phyloP scores from a whole-genome alignment of 2,797 vertebrate genomes.

The Tokudaia tokunoshimensis region DNA sequence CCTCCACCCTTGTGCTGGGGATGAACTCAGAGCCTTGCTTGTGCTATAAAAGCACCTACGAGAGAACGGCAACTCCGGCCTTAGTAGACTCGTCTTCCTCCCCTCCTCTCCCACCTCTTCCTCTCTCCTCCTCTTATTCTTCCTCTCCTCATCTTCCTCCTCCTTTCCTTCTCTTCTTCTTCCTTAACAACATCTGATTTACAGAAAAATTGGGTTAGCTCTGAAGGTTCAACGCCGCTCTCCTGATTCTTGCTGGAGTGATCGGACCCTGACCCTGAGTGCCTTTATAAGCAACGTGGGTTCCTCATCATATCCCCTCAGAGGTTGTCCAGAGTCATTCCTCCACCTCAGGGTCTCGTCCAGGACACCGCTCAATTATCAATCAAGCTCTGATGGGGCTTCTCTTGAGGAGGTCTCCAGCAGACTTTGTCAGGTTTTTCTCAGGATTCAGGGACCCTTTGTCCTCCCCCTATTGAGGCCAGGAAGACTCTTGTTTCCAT shows the following conservation, averaged over 20 bases:
- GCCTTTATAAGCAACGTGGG: neutral
- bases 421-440: neutral
- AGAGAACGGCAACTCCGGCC: neutral
- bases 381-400: neutral
- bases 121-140: neutral
- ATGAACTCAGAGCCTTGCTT: neutral
- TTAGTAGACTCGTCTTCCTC: no score
- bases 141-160: no score
- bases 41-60: neutral
- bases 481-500: neutral
- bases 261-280: neutral
- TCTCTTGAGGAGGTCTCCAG: neutral
- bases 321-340: neutral
- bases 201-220: neutral
- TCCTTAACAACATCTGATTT: neutral
- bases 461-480: neutral
- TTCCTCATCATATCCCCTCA: neutral
- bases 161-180: no score
- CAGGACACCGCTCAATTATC: neutral
- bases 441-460: neutral
- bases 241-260: no score
- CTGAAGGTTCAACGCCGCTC: neutral
- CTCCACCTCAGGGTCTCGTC: neutral
- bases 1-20: neutral
- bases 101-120: neutral